Base-by-base conservation (phyloP, 2,888 invertebrate genomes). In the Stenodera caucasica region DNA sequence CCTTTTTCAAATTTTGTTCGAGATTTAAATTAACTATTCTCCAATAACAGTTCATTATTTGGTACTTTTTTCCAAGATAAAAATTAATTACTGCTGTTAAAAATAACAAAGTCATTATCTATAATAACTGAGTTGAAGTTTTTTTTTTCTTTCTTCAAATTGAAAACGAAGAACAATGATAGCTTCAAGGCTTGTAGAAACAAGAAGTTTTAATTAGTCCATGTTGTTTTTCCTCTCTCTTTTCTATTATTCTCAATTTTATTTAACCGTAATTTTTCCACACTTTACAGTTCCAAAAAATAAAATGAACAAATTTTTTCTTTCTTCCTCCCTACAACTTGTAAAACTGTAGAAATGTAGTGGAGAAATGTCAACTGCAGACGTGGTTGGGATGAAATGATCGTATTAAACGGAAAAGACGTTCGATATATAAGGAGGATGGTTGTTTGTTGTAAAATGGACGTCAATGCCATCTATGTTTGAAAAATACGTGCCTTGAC, bases 91-190 rank as follows among this genome's bases (percentile, higher is more conserved):
- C n/a, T 15, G 9, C 8, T 26, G 26, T 26, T 37, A 4, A 37
- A 37, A 9, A 45, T 45, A 45, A 45, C 45, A 45, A 21, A 12
- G 21, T 45, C 45, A 45, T 45, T 11, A 45, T 45, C 37, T 35
- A 9, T 21, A 21, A 40, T 40, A 15, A 40, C 4, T 8, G 12
- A 18, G 45, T 45, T 2, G 45, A 45, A 18, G 40, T 11, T 45
- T 45, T 4, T 45, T 32, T 40, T 21, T 45, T 11, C 5, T 21
- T 45, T 21, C n/a, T n/a, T n/a, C n/a, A 45, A 45, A 45, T 21
- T 14, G 8, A 1, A 18, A 21, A 45, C 11, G 12, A 45, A 21
- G 21, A 45, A 45, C 45, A 21, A 45, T 45, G 21, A 45, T 45
- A 45, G 45, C 45, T 9, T 21, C 12, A 11, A 45, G 21, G 18